Evolutionary conservation across 2,113 vertebrate species (phyloP), one percentile per base, ranked within the genome.

Genomic region (Syngnathus floridae): DNA sequence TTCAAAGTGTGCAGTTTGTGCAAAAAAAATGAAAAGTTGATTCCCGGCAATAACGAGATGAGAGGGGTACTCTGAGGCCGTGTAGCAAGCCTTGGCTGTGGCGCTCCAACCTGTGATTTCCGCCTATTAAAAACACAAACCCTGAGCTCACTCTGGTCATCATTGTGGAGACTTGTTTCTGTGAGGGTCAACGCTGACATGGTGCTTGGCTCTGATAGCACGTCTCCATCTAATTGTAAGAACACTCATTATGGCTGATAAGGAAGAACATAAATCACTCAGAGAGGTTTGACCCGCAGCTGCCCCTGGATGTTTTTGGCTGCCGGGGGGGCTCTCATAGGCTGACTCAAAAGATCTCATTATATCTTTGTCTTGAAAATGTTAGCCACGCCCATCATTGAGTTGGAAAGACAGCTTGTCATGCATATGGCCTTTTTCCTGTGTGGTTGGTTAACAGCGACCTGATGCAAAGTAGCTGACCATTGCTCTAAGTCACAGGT

Each of bases 251-350:
- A 89, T 46, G 84, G 70, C 70, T 71, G 87, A 91, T 91, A 87
- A 89, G 86, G 81, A 83, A 79, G 78, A 77, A 82, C 88, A 87
- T 90, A 91, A 90, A 91, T 91, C 90, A 89, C 71, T 22, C 64
- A 70, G 76, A 72, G 68, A 78, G 76, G 79, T 51, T 59, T 84
- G 87, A 90, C 86, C 88, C 26, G 73, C 9, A 51, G 78, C 81
- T 83, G 84, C 82, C 83, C 77, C 64, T 35, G 22, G 69, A 74
- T 71, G 31, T 65, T 88, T 84, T 61, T 61, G 86, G 74, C 54
- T 1, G 63, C 67, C 67, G 11, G 40, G 68, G 45, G 36, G 74
- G 78, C 75, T 82, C 87, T 70, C 67, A 68, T 75, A 80, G 81
- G 76, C 79, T 36, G 80, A 76, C 74, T 80, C 77, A 63, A 74